phyloP scores from a whole-genome alignment of 2,113 vertebrate genomes.

The Calyptomena viridis region DNA sequence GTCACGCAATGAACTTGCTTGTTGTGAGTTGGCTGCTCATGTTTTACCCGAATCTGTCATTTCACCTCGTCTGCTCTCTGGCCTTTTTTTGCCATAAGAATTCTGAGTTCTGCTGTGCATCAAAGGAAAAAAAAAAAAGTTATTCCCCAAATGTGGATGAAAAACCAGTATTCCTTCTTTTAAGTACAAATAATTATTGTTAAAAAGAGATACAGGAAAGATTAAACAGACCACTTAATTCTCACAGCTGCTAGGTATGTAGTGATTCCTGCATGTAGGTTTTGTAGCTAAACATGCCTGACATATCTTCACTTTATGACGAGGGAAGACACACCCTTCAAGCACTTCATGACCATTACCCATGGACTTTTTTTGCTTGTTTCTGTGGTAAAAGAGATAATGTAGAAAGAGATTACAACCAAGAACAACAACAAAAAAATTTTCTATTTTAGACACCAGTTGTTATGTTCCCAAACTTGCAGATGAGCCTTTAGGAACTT shows the following conservation, averaged over 20 bases:
- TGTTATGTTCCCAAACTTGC: not conserved
- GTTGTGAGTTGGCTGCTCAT: not conserved
- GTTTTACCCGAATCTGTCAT: conserved; percentile 4
- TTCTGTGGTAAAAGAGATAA: not conserved
- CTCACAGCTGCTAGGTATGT: not conserved
- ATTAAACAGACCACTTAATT: not conserved
- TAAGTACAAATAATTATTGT: not conserved
- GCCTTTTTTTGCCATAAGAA: not conserved
- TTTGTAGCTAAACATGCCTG: not conserved
- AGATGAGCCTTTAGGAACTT: not conserved
- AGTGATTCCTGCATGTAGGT: not conserved
- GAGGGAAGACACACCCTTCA: not conserved
- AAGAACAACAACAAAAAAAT: not conserved
- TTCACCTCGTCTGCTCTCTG: not conserved
- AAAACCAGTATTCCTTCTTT: not conserved
- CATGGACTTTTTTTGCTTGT: not conserved
- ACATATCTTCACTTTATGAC: not conserved
- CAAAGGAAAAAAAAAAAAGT: not conserved
- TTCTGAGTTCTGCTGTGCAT: not conserved
- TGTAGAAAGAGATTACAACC: not conserved
- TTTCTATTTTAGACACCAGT: not conserved
- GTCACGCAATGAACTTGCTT: not conserved
- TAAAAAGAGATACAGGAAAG: not conserved
- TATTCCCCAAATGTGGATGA: not conserved
- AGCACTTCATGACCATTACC: not conserved